Base-by-base conservation (phyloP, 53 echinoderm and acorn worm genomes). In the Apostichopus leukothele region DNA sequence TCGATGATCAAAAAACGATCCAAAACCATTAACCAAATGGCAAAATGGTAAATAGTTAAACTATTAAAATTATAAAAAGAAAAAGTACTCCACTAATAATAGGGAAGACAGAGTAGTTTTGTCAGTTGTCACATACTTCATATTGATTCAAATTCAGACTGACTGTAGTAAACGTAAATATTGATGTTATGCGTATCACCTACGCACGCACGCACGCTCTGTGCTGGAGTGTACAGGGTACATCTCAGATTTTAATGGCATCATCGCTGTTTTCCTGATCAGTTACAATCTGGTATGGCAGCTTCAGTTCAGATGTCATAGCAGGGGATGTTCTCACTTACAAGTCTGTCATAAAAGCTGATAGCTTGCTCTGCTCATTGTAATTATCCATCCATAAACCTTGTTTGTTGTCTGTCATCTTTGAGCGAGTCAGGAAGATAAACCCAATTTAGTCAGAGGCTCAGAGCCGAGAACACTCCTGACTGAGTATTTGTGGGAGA, bases 281-380 rank as follows among this genome's bases (percentile, higher is more conserved):
- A 71, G 71, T 71, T 71, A 71, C 71, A 71, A 18, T 71, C 71
- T 71, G 18, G 18, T n/a, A 16, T 27, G 76, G 51, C 50, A 76
- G 76, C 76, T 51, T 27, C 9, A 7, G 7, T 76, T 39, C 76
- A 26, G 51, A 76, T 50, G 39, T 76, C 51, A 39, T 13, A 12
- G 51, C 51, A 39, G 13, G 50, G 50, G 51, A 76, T 76, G 76
- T 76, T 76, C 50, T 76, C 76, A 76, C 76, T 76, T 76, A 76
- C 10, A 26, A 76, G 7, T 39, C 27, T 26, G 39, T 76, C 27
- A 76, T 76, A 76, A 76, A 76, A 76, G 76, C 76, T 18, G 71
- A 71, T 71, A 16, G 71, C 71, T n/a, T 18, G 71, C 71, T 71
- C 71, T 18, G 18, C 71, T 71, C 71, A 71, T n/a, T 71, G 14